Evolutionary conservation across 2,797 vertebrate species (phyloP).

Genomic region (Coregonus sp.): DNA sequence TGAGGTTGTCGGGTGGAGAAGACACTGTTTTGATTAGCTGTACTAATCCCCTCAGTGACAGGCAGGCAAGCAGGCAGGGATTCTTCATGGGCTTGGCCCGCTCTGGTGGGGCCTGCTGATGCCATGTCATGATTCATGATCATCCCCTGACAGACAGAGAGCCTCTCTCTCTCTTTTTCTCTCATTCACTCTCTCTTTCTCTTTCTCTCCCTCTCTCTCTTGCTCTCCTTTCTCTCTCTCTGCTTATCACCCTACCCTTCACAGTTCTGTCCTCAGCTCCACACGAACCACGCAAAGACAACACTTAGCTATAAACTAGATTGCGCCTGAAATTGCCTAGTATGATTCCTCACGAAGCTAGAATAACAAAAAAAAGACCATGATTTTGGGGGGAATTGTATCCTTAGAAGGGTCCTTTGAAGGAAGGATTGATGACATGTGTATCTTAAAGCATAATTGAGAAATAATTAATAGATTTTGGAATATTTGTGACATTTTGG

Average conservation of each 20-base stretch:
- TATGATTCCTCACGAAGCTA: no score
- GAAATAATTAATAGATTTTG: no score
- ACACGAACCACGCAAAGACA: constrained; percentile 30
- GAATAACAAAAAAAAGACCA: no score
- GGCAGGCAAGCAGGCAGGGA: constrained; percentile 45
- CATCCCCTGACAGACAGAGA: constrained; percentile 35
- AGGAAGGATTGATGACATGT: no score
- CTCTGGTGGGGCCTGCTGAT: constrained; percentile 55
- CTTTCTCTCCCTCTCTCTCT: background rate
- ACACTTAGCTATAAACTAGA: background rate
- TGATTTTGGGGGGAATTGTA: no score
- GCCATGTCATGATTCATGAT: constrained; percentile 60
- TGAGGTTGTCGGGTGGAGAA: constrained; percentile 52
- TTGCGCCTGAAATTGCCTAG: background rate
- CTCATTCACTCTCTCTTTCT: background rate
- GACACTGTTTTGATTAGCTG: constrained; percentile 67
- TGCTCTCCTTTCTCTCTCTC: constrained; percentile 19
- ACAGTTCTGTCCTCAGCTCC: constrained; percentile 46
- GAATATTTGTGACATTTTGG: no score
- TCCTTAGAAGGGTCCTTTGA: no score
- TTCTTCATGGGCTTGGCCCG: constrained; percentile 62
- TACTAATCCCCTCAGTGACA: constrained; percentile 55
- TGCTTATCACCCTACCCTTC: constrained; percentile 54
- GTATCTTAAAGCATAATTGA: no score
- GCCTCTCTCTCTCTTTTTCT: background rate